Evolutionary conservation across 2,888 invertebrate species (phyloP), one percentile per base, ranked within the genome.

Genomic region (Apodemia duryi): DNA sequence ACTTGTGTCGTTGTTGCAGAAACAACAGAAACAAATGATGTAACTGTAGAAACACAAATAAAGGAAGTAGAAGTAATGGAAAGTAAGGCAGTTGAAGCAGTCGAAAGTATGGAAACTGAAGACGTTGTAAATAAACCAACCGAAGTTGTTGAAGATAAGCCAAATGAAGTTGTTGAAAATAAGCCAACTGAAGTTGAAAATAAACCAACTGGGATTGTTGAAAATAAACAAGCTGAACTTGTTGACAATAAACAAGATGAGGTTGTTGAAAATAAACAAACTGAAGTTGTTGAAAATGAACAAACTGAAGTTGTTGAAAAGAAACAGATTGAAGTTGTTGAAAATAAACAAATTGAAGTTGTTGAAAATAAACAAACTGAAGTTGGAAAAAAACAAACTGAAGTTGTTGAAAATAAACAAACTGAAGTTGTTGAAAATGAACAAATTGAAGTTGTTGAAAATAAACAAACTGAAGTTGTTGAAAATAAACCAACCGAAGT

Each of bases 41-140:
- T 65, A 13, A 80, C 82, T 52, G 74, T 75, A 68, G 73, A 76
- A 62, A 81, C 83, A 70, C 79, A 81, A 72, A 76, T 74, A 69
- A 81, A 83, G 68, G 83, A 82, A 71, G 70, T 72, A 64, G 78
- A 77, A 71, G 78, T 84, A 76, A 80, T 80, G 76, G 83, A 83
- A 72, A 77, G 76, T 69, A 84, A 80, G 79, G 81, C 81, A 65
- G 71, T 67, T 41, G 68, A 69, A 52, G 29, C 41, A 11, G 41
- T n/a, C 38, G 67, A 66, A 66, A 67, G 54, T 28, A 54, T 28
- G 28, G 29, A 80, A 65, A 72, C 68, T 38, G 68, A 69, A 57
- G 43, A 38, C 13, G n/a, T 32, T 61, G 66, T 65, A 66, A 67
- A 10, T 28, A 52, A 52, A 9, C 7, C 7, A 32, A 5, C 32